Evolutionary conservation across 64 coral and sea anemone species (phyloP).

Genomic region (Montipora efflorescens): DNA sequence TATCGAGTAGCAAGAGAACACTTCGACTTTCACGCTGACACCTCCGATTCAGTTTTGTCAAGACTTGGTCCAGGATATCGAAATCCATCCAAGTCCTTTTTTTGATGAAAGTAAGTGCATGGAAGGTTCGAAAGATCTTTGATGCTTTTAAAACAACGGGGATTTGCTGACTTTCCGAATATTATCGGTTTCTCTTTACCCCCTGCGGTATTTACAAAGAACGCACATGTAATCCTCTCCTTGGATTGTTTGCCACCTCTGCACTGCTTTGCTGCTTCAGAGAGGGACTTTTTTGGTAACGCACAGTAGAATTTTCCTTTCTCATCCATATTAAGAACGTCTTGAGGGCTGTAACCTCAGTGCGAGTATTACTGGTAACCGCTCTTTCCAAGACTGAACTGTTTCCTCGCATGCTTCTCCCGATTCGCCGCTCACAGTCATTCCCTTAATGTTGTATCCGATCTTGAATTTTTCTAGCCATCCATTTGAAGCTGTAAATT

Average conservation of each 20-base stretch:
- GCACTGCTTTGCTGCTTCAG: not conserved
- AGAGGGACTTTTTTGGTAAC: constrained; percentile 15
- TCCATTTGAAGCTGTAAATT: constrained; percentile 47
- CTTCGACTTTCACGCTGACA: not conserved
- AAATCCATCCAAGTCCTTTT: constrained; percentile 52
- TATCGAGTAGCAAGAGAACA: constrained; percentile 16
- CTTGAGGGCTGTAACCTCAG: not conserved
- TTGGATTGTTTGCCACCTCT: constrained; percentile 8
- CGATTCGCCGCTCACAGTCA: not conserved
- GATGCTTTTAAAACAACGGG: not conserved
- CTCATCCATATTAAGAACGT: constrained; percentile 21
- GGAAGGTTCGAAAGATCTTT: not conserved
- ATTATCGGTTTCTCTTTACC: constrained; percentile 10
- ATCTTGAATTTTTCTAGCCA: constrained; percentile 50
- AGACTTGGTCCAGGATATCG: constrained; percentile 20
- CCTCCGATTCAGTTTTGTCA: constrained; percentile 15
- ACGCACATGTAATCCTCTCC: not conserved
- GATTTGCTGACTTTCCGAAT: not conserved
- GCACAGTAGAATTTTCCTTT: not conserved
- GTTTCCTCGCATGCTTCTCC: constrained; percentile 19
- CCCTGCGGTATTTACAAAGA: not conserved
- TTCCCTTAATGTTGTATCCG: constrained; percentile 40
- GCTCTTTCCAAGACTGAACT: constrained; percentile 3
- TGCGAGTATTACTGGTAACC: not conserved
- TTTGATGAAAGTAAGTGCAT: constrained; percentile 49